Percentiles rank a stretch among this genome's conserved stretches.
These are phyloP conservation scores for Drosophila ficusphila DNA, from an alignment of 1,140 invertebrate species.

Conservation along the genomic window DNA sequence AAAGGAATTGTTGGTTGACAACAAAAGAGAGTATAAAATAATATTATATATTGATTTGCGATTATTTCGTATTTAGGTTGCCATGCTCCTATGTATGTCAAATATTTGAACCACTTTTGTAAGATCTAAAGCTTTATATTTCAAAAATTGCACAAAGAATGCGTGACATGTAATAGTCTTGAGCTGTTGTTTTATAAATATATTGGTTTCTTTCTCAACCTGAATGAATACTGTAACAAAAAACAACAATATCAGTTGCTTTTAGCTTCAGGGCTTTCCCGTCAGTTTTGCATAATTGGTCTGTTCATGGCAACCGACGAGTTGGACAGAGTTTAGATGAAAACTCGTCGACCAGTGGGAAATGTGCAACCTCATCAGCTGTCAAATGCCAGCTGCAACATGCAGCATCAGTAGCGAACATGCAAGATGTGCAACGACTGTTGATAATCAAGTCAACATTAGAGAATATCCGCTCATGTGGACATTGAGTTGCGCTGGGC, in stretches of 20 bases:
- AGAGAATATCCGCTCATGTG: constrained; percentile 61
- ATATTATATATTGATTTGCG: neutral
- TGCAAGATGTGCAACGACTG: constrained; percentile 64
- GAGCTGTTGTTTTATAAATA: no score
- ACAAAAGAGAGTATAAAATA: neutral
- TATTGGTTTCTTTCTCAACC: no score
- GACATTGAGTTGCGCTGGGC: constrained; percentile 20
- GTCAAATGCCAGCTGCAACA: constrained; percentile 68
- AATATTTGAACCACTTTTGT: no score
- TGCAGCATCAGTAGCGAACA: constrained; percentile 52
- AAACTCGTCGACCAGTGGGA: constrained; percentile 23
- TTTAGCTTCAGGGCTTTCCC: neutral
- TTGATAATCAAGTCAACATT: constrained; percentile 76
- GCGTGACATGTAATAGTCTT: no score
- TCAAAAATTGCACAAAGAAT: no score
- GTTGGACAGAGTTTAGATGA: constrained; percentile 1
- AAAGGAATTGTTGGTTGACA: neutral
- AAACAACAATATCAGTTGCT: neutral
- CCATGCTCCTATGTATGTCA: no score
- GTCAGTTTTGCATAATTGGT: constrained; percentile 36
- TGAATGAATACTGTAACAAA: neutral
- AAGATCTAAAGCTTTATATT: no score
- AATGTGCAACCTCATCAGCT: constrained; percentile 69
- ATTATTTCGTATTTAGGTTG: no score
- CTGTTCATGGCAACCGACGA: constrained; percentile 19